Conservation (phyloP, 2,888 invertebrate genomes). For the Drosophila falleni region DNA sequence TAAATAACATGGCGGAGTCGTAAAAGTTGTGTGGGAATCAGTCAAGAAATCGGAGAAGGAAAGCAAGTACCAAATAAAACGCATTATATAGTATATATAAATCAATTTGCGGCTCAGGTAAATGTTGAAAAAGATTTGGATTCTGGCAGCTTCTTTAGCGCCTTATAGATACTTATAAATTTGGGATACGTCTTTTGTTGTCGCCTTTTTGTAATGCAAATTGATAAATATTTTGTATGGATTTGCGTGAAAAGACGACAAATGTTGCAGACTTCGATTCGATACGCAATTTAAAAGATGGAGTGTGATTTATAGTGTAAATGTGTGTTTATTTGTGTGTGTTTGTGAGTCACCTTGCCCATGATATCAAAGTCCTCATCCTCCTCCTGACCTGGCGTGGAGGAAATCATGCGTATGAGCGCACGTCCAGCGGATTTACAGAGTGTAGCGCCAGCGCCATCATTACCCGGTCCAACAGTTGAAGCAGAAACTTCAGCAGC, state of each 20-base stretch:
- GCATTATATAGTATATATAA: constrained; percentile 47
- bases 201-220: constrained; percentile 60
- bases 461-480: constrained; percentile 42
- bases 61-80: constrained; percentile 3
- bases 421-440: constrained; percentile 78
- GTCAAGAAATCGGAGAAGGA: not conserved
- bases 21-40: constrained; percentile 15
- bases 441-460: constrained; percentile 71
- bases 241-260: constrained; percentile 16
- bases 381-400: constrained; percentile 64
- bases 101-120: constrained; percentile 74
- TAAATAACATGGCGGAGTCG: constrained; percentile 27
- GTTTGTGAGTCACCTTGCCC: constrained; percentile 78
- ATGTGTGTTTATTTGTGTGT: constrained; percentile 2
- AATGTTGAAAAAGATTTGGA: constrained; percentile 39
- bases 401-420: constrained; percentile 81
- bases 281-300: not conserved
- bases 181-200: constrained; percentile 52
- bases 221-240: constrained; percentile 49
- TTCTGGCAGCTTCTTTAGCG: constrained; percentile 33
- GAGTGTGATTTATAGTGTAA: not conserved
- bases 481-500: constrained; percentile 3
- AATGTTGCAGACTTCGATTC: constrained; percentile 5
- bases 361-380: constrained; percentile 81
- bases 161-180: constrained; percentile 49